phyloP scores from a whole-genome alignment of 2,888 invertebrate genomes.

The Salpingus planirostris region DNA sequence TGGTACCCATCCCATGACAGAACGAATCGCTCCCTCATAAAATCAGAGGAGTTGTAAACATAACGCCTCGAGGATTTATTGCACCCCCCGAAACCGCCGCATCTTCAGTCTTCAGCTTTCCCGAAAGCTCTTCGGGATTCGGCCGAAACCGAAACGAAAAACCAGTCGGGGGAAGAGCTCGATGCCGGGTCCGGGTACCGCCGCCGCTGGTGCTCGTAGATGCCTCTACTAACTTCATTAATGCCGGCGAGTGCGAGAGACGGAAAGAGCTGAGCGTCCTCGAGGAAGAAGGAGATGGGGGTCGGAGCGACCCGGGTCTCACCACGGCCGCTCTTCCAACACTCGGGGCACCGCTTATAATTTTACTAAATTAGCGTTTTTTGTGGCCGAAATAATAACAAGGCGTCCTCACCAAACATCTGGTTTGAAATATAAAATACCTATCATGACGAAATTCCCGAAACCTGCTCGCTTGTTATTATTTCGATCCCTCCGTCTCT shows the following conservation, averaged over 20 bases:
- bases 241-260: no score
- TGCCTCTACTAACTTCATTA: constrained; percentile 24
- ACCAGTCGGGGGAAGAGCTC: no score
- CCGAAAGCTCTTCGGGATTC: no score
- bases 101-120: no score
- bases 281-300: constrained; percentile 18
- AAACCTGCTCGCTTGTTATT: constrained; percentile 8
- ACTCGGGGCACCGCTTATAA: constrained; percentile 20
- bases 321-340: constrained; percentile 12
- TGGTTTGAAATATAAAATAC: constrained; percentile 14
- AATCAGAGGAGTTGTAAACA: no score
- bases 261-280: no score
- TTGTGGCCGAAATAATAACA: constrained; percentile 16
- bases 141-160: no score
- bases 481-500: constrained; percentile 4
- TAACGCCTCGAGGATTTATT: no score
- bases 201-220: constrained; percentile 18
- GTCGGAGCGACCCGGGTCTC: constrained; percentile 7
- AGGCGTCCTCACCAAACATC: constrained; percentile 16
- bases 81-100: no score
- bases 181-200: constrained; percentile 3
- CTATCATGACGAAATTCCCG: constrained; percentile 16
- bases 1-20: no score
- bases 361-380: constrained; percentile 23
- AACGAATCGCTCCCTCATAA: no score